These are phyloP conservation scores for Boulengeromyrus knoepffleri DNA, from an alignment of 2,113 vertebrate genomes.

Conservation along the genomic window DNA sequence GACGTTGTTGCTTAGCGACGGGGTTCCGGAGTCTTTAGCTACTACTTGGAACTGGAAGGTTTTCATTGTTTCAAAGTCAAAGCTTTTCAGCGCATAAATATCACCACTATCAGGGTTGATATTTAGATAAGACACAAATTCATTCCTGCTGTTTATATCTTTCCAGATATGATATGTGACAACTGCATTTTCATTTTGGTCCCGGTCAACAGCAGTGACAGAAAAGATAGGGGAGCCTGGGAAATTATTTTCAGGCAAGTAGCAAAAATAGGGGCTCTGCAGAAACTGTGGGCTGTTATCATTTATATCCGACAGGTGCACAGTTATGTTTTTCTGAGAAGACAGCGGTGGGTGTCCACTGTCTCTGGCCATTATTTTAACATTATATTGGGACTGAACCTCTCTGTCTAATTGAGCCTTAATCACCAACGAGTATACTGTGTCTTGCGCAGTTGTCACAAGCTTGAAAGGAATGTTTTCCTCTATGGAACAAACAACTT, in stretches of 20 bases:
- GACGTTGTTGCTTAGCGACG: too few species aligned
- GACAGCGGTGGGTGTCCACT: conserved; percentile 42
- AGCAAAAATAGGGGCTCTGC: conserved; percentile 31
- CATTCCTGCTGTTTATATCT: conserved; percentile 3
- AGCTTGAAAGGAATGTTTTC: conserved; percentile 45
- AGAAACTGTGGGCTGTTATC: conserved; percentile 53
- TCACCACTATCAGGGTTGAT: conserved; percentile 51
- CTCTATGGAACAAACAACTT: conserved; percentile 56
- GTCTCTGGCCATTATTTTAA: conserved; percentile 48
- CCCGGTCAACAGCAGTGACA: conserved; percentile 47
- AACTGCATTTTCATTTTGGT: conserved; percentile 43
- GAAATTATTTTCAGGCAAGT: conserved; percentile 47
- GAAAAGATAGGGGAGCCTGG: conserved; percentile 37
- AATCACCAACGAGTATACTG: conserved; percentile 49
- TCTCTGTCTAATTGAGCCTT: conserved; percentile 48
- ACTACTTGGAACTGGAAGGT: conserved; percentile 41
- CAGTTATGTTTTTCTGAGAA: conserved; percentile 45
- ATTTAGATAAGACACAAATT: conserved; percentile 30
- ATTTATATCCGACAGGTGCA: conserved; percentile 53
- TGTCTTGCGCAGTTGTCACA: conserved; percentile 39
- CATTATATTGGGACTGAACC: conserved; percentile 34
- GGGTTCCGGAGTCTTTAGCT: conserved; percentile 36
- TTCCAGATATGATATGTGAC: conserved; percentile 48
- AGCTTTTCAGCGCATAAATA: conserved; percentile 40
- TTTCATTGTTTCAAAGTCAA: conserved; percentile 46